Conservation (phyloP, 2,113 vertebrate species). For the human (Homo sapiens) region DNA sequence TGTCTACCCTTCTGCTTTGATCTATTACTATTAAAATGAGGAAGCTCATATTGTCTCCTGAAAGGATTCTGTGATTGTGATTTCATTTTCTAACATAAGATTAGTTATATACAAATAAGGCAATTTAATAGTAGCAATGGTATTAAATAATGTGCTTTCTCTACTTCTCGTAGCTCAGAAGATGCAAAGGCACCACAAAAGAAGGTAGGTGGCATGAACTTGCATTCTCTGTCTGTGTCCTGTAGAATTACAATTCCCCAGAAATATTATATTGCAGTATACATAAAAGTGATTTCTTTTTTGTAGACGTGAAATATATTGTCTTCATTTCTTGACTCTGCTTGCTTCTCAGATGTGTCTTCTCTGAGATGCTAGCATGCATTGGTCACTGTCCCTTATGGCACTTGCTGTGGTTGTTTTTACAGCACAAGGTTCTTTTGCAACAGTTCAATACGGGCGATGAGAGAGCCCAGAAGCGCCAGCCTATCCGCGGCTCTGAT, state of each 20-base stretch:
- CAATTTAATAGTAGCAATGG: not conserved
- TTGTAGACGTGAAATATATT: constrained; percentile 10
- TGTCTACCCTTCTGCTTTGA: not conserved
- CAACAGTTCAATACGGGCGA: constrained; percentile 94
- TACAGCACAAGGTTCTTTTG: constrained; percentile 96
- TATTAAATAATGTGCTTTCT: constrained; percentile 63
- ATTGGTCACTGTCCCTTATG: not conserved
- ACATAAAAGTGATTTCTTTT: not conserved
- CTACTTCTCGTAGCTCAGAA: constrained; percentile 88
- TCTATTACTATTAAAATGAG: not conserved
- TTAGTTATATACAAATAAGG: not conserved
- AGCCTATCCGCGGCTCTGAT: constrained; percentile 92
- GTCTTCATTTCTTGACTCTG: not conserved
- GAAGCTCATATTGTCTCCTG: not conserved
- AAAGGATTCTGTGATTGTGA: not conserved
- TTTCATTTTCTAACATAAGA: not conserved
- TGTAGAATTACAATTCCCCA: not conserved
- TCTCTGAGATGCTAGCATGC: not conserved
- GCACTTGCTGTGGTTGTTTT: constrained; percentile 28
- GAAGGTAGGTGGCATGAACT: constrained; percentile 86
- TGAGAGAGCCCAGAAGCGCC: constrained; percentile 94
- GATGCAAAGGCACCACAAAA: constrained; percentile 91
- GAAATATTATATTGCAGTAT: not conserved
- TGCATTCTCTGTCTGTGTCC: not conserved
- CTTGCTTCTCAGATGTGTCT: not conserved